phyloP scores from a whole-genome alignment of 1,140 invertebrate genomes.

The Achatina immaculata region DNA sequence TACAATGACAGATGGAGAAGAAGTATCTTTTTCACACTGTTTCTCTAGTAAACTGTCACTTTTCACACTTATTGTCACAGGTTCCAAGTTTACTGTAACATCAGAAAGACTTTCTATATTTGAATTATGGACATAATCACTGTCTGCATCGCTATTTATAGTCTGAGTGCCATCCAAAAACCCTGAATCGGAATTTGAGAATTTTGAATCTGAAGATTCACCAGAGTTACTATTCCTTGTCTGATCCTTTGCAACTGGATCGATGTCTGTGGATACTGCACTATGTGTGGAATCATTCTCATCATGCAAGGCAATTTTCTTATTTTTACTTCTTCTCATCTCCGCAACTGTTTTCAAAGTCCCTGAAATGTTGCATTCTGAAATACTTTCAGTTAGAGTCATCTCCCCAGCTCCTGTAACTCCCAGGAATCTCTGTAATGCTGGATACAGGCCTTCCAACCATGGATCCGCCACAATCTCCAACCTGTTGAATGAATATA shows the following conservation, averaged over 20 bases:
- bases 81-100: background rate
- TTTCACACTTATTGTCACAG: background rate
- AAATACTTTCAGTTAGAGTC: constrained; percentile 1
- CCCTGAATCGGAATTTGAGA: background rate
- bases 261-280: background rate
- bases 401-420: background rate
- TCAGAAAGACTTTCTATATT: background rate
- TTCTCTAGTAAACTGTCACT: background rate
- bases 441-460: constrained; percentile 72
- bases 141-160: background rate
- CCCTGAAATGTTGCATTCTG: background rate
- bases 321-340: background rate
- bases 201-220: background rate
- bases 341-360: background rate
- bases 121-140: background rate
- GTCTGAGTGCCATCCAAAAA: background rate
- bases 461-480: constrained; percentile 74
- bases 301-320: background rate
- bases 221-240: background rate
- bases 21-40: background rate
- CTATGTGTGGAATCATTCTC: background rate
- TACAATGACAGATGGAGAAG: background rate
- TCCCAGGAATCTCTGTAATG: constrained; percentile 55
- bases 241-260: no score
- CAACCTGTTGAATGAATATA: constrained; percentile 62